Percentiles rank a stretch among this genome's conserved stretches.
phyloP scores from a whole-genome alignment of 2,113 vertebrate genomes.

The Pterocles gutturalis region DNA sequence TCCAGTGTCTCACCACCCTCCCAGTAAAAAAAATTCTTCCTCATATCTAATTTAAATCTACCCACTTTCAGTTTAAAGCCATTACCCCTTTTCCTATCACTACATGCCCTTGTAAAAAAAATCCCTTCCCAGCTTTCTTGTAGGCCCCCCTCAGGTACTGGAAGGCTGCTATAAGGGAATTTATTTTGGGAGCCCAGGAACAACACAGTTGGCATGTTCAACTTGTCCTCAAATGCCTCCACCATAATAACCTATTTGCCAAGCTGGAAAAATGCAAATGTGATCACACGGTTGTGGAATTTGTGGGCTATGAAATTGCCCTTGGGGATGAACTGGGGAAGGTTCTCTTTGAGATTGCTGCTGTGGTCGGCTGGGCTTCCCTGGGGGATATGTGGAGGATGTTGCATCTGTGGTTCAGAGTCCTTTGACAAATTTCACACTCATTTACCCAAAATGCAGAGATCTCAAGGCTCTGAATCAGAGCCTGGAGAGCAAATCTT shows the following conservation, averaged over 20 bases:
- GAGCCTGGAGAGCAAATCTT: not conserved
- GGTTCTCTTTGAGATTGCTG: constrained; percentile 35
- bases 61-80: too few species aligned
- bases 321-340: constrained; percentile 32
- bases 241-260: constrained; percentile 68
- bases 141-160: too few species aligned
- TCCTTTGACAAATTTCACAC: not conserved
- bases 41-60: too few species aligned
- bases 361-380: not conserved
- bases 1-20: too few species aligned
- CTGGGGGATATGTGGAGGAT: not conserved
- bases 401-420: not conserved
- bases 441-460: not conserved
- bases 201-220: constrained; percentile 46
- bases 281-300: constrained; percentile 59
- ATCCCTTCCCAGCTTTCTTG: too few species aligned
- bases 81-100: too few species aligned
- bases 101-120: too few species aligned
- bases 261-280: constrained; percentile 66
- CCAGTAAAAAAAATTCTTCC: too few species aligned
- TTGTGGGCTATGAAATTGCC: constrained; percentile 59
- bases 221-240: constrained; percentile 66
- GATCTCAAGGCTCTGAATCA: not conserved
- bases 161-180: too few species aligned
- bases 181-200: constrained; percentile 61